These are phyloP conservation scores for Cyprinodon tularosa DNA, from an alignment of 2,113 vertebrate species.

Conservation along the genomic window DNA sequence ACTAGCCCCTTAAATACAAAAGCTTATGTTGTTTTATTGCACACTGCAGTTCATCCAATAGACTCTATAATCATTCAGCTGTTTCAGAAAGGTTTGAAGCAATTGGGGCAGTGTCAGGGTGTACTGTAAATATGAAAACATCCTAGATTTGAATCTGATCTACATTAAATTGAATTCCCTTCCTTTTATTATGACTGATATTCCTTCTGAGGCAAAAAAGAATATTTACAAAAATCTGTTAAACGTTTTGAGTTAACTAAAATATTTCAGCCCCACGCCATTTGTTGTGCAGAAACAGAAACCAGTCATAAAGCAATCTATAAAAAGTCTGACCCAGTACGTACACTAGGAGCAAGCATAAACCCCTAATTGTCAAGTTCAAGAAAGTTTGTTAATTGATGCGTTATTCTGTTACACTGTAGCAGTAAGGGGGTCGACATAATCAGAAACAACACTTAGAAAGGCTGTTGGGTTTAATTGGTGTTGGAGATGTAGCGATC, in stretches of 20 bases:
- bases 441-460: too few relatives aligned
- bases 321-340: neutral
- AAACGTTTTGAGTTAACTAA: neutral
- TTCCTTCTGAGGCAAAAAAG: too few relatives aligned
- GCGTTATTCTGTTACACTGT: too few relatives aligned
- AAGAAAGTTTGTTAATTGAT: too few relatives aligned
- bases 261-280: neutral
- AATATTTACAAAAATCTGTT: too few relatives aligned
- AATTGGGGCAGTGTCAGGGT: neutral
- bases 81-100: neutral
- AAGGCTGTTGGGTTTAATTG: too few relatives aligned
- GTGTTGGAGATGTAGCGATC: too few relatives aligned
- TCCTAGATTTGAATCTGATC: neutral
- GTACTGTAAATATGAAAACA: neutral
- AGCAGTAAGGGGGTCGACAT: too few relatives aligned
- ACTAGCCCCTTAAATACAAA: slow-evolving; percentile 7
- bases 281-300: neutral
- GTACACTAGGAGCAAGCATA: too few relatives aligned
- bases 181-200: too few relatives aligned
- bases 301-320: neutral
- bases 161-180: neutral
- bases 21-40: neutral
- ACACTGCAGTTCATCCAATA: neutral
- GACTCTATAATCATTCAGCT: neutral
- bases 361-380: too few relatives aligned